phyloP scores from a whole-genome alignment of 2,888 invertebrate genomes.

The Cecidostiba fungosa region DNA sequence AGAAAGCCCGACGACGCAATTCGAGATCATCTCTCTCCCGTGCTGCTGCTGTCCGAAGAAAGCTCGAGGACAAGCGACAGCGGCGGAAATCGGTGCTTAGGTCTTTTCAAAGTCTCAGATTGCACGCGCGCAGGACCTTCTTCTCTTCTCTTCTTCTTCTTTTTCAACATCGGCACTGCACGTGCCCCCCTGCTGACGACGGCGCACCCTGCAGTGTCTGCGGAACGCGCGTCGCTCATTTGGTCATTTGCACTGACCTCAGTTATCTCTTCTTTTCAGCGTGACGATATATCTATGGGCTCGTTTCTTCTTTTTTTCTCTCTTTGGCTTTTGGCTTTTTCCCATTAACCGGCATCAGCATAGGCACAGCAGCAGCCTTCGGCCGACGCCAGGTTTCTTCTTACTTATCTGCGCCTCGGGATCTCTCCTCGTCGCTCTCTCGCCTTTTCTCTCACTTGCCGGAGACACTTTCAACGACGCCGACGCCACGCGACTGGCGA shows the following conservation, averaged over 20 bases:
- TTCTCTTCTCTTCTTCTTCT: background rate
- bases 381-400: background rate
- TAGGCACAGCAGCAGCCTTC: background rate
- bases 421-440: background rate
- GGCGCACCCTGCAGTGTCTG: background rate
- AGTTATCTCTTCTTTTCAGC: conserved; percentile 19
- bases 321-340: conserved; percentile 25
- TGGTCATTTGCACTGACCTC: conserved; percentile 15
- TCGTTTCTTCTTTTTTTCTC: background rate
- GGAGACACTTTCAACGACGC: background rate
- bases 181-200: background rate
- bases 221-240: background rate
- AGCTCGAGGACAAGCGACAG: conserved; percentile 63
- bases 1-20: conserved; percentile 41
- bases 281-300: background rate
- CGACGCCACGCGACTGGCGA: background rate
- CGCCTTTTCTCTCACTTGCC: background rate
- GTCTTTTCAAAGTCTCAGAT: conserved; percentile 48
- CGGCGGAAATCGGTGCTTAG: conserved; percentile 62
- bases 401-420: background rate
- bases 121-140: conserved; percentile 24
- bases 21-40: conserved; percentile 44
- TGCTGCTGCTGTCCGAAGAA: conserved; percentile 49
- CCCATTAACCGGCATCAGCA: background rate
- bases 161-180: conserved; percentile 7